Base-by-base conservation (phyloP, 2,797 vertebrate genomes). In the Anabas testudineus region DNA sequence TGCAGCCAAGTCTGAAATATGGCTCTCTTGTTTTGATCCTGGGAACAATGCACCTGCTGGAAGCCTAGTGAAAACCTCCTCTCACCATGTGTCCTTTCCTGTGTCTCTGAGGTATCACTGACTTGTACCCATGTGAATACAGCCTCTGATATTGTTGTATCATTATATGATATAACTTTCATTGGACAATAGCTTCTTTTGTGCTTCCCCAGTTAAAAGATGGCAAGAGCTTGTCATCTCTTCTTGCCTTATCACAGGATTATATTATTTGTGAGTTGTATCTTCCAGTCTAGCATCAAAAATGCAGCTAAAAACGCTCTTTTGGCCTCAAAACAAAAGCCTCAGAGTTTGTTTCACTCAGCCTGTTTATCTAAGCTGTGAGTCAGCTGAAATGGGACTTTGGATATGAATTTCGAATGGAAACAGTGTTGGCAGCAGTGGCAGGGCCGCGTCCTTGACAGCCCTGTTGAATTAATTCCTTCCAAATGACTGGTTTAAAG, bases 31-130 rank as follows among this genome's bases (percentile, higher is more conserved):
- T 78, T 91, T 90, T 90, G 74, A 89, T 84, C 73, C 45, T 67
- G 69, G 59, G 82, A 78, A 91, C 88, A 92, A 88, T 86, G 79
- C 43, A 87, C 82, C 81, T 83, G 86, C 88, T 83, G 91, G 86
- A 83, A 80, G 76, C 83, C 88, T 62, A 62, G 67, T 34, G 84
- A 62, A 84, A 41, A 60, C 19, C 71, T 88, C 81, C 71, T 85
- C 75, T 81, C 59, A 71, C 24, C 39, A 18, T 66, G 69, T 45
- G 58, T 66, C 70, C 76, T 78, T 53, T 67, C 66, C 37, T 26
- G 21, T 45, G 71, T 82, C 76, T 83, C 47, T 3, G 42, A 43
- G 60, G 56, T 76, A 63, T 68, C 65, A 3, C 34, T 60, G 59
- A 55, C 53, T 58, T 53, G 10, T 39, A 41, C 51, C 53, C 32